These are phyloP conservation scores for Baronia brevicornis DNA, from an alignment of 2,888 invertebrate genomes.

Conservation along the genomic window DNA sequence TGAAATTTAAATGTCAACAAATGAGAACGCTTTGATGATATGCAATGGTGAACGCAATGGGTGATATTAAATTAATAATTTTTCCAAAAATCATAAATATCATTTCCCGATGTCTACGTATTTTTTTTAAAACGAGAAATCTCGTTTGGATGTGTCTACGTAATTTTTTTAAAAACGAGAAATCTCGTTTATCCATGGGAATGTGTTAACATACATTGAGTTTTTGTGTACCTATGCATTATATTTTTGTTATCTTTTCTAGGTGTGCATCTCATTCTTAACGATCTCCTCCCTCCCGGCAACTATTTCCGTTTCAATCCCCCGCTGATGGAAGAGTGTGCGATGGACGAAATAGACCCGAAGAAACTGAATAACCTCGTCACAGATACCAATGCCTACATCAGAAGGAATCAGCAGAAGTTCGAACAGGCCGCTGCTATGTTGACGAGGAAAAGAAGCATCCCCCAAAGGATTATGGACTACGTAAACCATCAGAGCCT, in stretches of 20 bases:
- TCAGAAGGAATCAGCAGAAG: slow-evolving; percentile 87
- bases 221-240: neutral
- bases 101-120: too few relatives aligned
- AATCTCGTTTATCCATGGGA: too few relatives aligned
- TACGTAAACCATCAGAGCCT: slow-evolving; percentile 30
- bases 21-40: too few relatives aligned
- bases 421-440: slow-evolving; percentile 76
- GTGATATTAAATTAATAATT: too few relatives aligned
- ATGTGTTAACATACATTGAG: too few relatives aligned
- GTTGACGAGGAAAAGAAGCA: slow-evolving; percentile 34
- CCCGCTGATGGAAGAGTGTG: slow-evolving; percentile 85
- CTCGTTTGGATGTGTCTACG: too few relatives aligned
- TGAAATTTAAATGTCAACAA: too few relatives aligned
- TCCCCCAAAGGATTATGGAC: slow-evolving; percentile 38
- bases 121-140: too few relatives aligned
- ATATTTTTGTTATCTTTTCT: slow-evolving; percentile 16
- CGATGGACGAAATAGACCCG: slow-evolving; percentile 86
- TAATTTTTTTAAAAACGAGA: too few relatives aligned
- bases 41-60: too few relatives aligned
- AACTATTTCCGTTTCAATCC: slow-evolving; percentile 92
- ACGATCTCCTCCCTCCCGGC: slow-evolving; percentile 82
- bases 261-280: slow-evolving; percentile 86
- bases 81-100: too few relatives aligned
- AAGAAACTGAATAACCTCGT: slow-evolving; percentile 82
- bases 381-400: slow-evolving; percentile 86